phyloP scores from a whole-genome alignment of 2,797 vertebrate genomes.

The Spinibarbus caldwelli region DNA sequence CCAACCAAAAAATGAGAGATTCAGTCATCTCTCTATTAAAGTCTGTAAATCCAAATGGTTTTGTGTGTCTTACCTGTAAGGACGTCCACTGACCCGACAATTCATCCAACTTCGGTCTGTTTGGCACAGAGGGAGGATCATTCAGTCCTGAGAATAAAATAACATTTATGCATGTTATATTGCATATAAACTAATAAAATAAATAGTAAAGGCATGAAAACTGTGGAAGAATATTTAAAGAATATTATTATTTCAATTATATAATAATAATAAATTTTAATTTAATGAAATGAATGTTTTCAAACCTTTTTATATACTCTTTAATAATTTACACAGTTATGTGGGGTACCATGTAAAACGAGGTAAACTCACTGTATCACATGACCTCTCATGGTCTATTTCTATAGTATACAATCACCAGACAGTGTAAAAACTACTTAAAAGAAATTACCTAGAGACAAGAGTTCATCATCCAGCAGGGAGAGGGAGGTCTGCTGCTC shows the following conservation, averaged over 20 bases:
- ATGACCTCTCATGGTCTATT: not conserved
- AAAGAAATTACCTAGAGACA: slow-evolving; percentile 69
- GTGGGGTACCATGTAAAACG: not conserved
- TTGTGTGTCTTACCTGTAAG: slow-evolving; percentile 80
- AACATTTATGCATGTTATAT: not conserved
- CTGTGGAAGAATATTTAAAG: not conserved
- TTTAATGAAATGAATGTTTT: not conserved
- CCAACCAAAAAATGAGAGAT: not conserved
- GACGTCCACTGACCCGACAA: slow-evolving; percentile 82
- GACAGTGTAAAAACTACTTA: not conserved
- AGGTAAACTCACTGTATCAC: no score
- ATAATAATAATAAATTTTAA: not conserved
- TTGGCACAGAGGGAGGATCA: slow-evolving; percentile 77
- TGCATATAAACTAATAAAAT: not conserved
- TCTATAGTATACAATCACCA: not conserved
- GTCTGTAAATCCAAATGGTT: no score
- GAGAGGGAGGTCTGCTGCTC: slow-evolving; percentile 76
- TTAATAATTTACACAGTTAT: not conserved
- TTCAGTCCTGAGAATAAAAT: slow-evolving; percentile 79
- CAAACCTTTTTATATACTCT: not conserved
- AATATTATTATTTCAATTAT: not conserved
- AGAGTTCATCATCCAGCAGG: slow-evolving; percentile 92
- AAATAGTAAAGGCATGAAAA: not conserved
- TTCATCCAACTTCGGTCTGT: slow-evolving; percentile 71
- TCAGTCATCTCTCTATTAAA: not conserved